A percentile compares a stretch with the other conserved stretches of the same genome.
Evolutionary conservation across 1,140 invertebrate species (phyloP).

Genomic region (Panagrolaimus sp.): DNA sequence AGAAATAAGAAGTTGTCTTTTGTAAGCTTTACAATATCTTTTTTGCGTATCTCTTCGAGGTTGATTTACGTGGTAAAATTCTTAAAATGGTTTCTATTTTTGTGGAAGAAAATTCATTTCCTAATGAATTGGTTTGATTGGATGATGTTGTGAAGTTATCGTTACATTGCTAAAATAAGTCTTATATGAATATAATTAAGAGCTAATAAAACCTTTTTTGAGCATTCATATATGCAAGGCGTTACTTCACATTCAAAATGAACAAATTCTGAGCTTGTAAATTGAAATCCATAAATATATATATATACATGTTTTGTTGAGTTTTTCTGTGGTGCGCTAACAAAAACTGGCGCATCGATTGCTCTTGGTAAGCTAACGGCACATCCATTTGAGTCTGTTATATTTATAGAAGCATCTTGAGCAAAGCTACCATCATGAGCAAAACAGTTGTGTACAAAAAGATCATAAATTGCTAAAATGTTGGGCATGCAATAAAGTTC

Average conservation of each 20-base stretch:
- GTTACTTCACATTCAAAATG: conserved; percentile 11
- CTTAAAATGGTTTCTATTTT: no score
- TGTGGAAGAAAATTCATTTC: no score
- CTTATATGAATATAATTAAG: no score
- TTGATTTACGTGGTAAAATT: no score
- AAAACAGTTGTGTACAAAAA: conserved; percentile 5
- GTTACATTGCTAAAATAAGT: conserved; percentile 1
- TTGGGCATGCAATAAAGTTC: no score
- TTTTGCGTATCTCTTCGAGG: no score
- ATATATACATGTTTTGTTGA: neutral
- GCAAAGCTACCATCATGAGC: neutral
- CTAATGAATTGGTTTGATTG: no score
- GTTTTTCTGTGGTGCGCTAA: conserved; percentile 7
- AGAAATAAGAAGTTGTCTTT: no score
- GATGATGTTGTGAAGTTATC: no score
- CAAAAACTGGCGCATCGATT: conserved; percentile 2
- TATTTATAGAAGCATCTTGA: neutral
- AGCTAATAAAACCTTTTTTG: neutral
- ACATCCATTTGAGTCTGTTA: conserved; percentile 3
- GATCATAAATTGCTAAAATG: conserved; percentile 6
- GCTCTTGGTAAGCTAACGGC: neutral
- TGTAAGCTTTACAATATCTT: no score
- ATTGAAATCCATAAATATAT: conserved; percentile 7
- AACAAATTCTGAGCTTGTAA: neutral
- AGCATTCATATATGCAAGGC: conserved; percentile 8